Evolutionary conservation across 2,113 vertebrate genomes (phyloP), one percentile per base, ranked within the genome.

Genomic region (Austrofundulus limnaeus): DNA sequence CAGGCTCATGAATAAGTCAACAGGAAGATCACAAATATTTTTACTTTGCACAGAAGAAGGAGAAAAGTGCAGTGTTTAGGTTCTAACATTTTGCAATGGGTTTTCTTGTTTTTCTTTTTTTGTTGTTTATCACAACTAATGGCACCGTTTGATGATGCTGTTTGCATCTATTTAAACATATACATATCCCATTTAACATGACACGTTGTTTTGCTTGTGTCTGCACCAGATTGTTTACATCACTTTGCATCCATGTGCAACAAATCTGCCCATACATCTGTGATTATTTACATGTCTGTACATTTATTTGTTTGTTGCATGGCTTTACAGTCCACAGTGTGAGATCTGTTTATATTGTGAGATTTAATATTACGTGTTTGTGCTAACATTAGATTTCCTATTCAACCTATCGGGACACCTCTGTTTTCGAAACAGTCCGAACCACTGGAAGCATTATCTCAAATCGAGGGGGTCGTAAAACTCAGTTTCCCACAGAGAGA

Each of bases 401-500:
- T 49, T 66, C 49, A 62, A 65, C 25, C 39, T 72, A 46, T 49
- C 24, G 52, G 70, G 70, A 72, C 58, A 46, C 61, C 39, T 71
- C 42, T 45, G 16, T 72, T 61, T 37, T 57, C 67, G 21, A 46
- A 73, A 49, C 13, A 24, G 25, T 41, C 57, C 59, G 58, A 71
- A 77, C 63, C 69, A 56, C 42, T 58, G 43, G 51, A 77, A 66
- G 69, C 54, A 78, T 84, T 86, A 78, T 85, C 48, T 81, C 67
- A 77, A 80, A 78, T 61, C 62, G 72, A 51, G 43, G 55, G 60
- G 45, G 65, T 57, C 70, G 75, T 88, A 80, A 90, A 91, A 88
- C 83, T 68, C 78, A 83, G 84, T 87, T 88, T 88, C 85, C 82
- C 77, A 80, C 80, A 80, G 69, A 85, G 71, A 67, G 39, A 58